Evolutionary conservation across 1,140 invertebrate genomes (phyloP).

Genomic region (Drosophila pachea): DNA sequence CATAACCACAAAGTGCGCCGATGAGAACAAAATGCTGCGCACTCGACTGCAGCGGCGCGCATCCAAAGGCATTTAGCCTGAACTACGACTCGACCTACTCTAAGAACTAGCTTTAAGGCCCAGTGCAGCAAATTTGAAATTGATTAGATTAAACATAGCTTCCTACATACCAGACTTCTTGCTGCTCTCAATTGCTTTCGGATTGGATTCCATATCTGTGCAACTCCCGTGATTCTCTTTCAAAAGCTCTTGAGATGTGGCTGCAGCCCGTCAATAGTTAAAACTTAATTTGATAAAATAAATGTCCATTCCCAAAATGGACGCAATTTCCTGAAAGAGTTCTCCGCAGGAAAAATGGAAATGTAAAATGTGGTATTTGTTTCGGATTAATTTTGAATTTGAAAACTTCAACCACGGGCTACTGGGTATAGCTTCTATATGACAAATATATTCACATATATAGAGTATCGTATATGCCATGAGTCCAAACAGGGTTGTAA

Average conservation of each 20-base stretch:
- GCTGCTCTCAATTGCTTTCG: neutral
- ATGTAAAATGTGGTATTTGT: neutral
- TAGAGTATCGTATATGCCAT: too few species aligned
- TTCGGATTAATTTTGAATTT: constrained; percentile 2
- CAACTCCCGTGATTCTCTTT: neutral
- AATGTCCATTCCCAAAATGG: neutral
- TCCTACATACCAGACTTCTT: neutral
- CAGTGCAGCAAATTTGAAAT: constrained; percentile 24
- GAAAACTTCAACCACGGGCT: neutral
- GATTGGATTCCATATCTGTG: neutral
- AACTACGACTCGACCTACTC: neutral
- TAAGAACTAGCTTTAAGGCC: neutral
- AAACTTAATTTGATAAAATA: too few species aligned
- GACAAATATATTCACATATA: neutral
- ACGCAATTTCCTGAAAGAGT: neutral
- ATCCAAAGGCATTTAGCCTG: constrained; percentile 25
- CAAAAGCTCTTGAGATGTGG: neutral
- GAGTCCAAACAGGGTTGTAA: neutral
- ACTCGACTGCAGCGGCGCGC: constrained; percentile 22
- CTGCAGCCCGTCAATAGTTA: neutral
- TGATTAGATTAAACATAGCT: neutral
- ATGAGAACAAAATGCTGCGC: constrained; percentile 81
- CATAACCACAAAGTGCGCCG: constrained; percentile 82
- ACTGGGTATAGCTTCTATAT: neutral
- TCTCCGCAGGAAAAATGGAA: too few species aligned